Evolutionary conservation across 2,113 vertebrate species (phyloP), one percentile per base, ranked within the genome.

Genomic region (Macrotus californicus): DNA sequence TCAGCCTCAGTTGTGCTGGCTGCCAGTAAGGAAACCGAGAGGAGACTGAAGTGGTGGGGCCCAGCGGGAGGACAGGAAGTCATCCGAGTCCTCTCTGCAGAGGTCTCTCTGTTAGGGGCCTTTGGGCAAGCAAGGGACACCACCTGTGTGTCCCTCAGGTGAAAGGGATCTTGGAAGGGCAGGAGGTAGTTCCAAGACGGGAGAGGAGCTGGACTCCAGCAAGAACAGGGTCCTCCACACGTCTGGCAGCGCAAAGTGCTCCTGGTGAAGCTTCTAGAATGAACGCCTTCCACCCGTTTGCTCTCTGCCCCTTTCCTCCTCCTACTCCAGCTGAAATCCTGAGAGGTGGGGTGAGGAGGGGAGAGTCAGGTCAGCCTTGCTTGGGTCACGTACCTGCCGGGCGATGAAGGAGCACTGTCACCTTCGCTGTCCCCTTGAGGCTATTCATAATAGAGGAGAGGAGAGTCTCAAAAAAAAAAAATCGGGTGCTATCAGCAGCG

Each of bases 1-100:
- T 18, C 34, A 59, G 4, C 41, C 0, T 6, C 6, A 13, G 14
- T 11, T 18, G 0, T 18, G 1, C 0, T 1, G 3, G 29, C 9
- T 2, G 21, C 73, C 64, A 0, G 41, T 9, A 6, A 48, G 39
- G 72, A 77, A 46, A 36, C 14, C 56, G 16, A 26, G 18, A 43
- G 34, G 39, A 36, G 3, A 14, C 21, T 6, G 21, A 59, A 50
- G 15, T 3, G 7, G 24, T 19, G 7, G 21, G 61, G 50, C 34
- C 46, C 5, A 22, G 1, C 26, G 22, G 50, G 34, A 61, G 29
- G 18, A 31, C 34, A 22, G 19, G 14, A 15, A 15, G 5, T 64
- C 52, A 26, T 3, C 26, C 0, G 5, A 2, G 80, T 7, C 24
- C 15, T n/a, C 50, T 12, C 29, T 14, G 26, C 46, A 6, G 34